These are phyloP conservation scores for Drosophila testacea DNA, from an alignment of 2,888 invertebrate genomes.

Conservation along the genomic window DNA sequence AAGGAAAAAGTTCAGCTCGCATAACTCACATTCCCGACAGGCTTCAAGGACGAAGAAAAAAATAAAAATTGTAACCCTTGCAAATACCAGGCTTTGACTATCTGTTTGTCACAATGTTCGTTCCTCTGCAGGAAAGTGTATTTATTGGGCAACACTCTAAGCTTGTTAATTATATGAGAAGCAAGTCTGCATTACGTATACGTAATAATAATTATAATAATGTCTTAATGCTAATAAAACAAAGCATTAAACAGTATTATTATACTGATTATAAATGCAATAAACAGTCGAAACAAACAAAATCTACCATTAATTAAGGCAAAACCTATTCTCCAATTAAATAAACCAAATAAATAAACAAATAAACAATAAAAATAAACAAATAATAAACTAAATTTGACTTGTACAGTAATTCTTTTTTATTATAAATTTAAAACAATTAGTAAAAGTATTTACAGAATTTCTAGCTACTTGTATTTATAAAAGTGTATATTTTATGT, in stretches of 20 bases:
- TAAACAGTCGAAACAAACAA: background rate
- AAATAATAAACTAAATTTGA: background rate
- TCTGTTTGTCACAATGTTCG: background rate
- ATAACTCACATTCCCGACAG: conserved; percentile 21
- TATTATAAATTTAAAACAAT: background rate
- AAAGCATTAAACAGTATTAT: background rate
- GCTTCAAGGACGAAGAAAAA: background rate
- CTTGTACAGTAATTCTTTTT: background rate
- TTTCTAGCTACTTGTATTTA: background rate
- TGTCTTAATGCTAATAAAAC: too few relatives aligned
- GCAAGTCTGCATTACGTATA: background rate
- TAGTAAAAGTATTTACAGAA: too few relatives aligned
- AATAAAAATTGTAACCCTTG: conserved; percentile 10
- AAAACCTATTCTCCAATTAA: background rate
- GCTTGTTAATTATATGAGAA: background rate
- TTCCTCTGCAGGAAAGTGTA: conserved; percentile 2
- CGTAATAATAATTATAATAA: background rate
- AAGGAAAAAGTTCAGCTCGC: conserved; percentile 9
- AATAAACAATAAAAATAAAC: background rate
- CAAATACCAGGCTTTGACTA: conserved; percentile 18
- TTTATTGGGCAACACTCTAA: background rate
- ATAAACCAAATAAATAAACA: background rate
- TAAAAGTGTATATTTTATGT: background rate
- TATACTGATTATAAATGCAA: background rate
- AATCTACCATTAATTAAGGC: too few relatives aligned